These are phyloP conservation scores for Muntiacus muntjak DNA, from an alignment of 2,113 vertebrate genomes.

Conservation along the genomic window DNA sequence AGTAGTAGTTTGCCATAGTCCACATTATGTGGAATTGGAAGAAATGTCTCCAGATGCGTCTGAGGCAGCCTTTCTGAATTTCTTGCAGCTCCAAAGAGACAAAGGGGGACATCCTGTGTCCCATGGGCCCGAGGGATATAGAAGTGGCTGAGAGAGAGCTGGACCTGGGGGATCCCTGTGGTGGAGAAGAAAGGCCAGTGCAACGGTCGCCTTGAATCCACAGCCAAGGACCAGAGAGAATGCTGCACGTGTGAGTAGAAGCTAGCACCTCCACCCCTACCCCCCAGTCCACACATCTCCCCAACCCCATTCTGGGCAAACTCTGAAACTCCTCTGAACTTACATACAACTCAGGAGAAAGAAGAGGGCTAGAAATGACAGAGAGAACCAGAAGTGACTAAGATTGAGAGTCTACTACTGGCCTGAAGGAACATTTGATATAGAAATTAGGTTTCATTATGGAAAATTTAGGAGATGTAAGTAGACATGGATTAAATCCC, in stretches of 20 bases:
- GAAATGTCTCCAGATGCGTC: neutral
- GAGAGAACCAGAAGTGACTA: neutral
- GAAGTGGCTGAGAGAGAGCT: neutral
- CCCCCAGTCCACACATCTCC: neutral
- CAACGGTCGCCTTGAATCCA: neutral
- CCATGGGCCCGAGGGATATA: neutral
- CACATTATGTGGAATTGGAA: neutral
- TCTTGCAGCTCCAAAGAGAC: neutral
- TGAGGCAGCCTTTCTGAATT: neutral
- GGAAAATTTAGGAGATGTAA: neutral
- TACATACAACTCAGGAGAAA: neutral
- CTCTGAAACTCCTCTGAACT: neutral
- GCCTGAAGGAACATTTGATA: neutral
- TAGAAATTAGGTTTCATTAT: neutral
- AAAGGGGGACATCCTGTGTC: neutral
- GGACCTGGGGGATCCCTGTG: neutral
- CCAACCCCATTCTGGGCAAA: neutral
- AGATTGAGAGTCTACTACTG: neutral
- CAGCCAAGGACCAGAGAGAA: neutral
- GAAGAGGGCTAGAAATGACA: neutral
- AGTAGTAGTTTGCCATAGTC: neutral
- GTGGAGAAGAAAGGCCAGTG: neutral
- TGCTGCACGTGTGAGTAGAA: neutral
- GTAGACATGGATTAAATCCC: neutral
- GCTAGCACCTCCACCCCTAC: neutral